phyloP scores from a whole-genome alignment of 2,888 invertebrate genomes.

The Ophonus ardosiacus region DNA sequence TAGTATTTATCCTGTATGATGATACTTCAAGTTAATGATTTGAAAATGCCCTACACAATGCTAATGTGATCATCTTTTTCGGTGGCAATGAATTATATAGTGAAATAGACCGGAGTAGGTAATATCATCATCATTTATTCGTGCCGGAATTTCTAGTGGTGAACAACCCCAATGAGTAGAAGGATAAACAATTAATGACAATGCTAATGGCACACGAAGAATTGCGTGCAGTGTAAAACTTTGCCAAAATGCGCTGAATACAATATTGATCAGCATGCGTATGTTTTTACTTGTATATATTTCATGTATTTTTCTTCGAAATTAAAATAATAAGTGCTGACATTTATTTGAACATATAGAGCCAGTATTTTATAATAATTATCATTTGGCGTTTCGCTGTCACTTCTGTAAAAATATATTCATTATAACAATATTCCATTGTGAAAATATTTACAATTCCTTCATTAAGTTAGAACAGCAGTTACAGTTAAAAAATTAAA shows the following conservation, averaged over 20 bases:
- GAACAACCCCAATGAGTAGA: conserved; percentile 21
- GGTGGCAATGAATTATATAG: background rate
- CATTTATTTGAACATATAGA: background rate
- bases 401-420: background rate
- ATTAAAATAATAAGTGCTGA: background rate
- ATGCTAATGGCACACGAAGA: conserved; percentile 13
- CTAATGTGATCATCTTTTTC: background rate
- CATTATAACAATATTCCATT: background rate
- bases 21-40: background rate
- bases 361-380: background rate
- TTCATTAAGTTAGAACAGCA: background rate
- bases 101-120: background rate
- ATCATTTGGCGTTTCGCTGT: background rate
- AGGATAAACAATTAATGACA: conserved; percentile 37
- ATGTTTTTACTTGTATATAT: background rate
- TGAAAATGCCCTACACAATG: background rate
- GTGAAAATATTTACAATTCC: conserved; percentile 1
- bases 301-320: background rate
- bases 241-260: conserved; percentile 34
- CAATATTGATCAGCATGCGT: conserved; percentile 29
- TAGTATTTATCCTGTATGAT: no score
- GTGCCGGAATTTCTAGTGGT: background rate
- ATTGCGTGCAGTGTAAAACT: conserved; percentile 23
- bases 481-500: conserved; percentile 23
- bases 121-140: background rate